Evolutionary conservation across 2,797 vertebrate species (phyloP), one percentile per base, ranked within the genome.

Genomic region (Rhabdomys pumilio): DNA sequence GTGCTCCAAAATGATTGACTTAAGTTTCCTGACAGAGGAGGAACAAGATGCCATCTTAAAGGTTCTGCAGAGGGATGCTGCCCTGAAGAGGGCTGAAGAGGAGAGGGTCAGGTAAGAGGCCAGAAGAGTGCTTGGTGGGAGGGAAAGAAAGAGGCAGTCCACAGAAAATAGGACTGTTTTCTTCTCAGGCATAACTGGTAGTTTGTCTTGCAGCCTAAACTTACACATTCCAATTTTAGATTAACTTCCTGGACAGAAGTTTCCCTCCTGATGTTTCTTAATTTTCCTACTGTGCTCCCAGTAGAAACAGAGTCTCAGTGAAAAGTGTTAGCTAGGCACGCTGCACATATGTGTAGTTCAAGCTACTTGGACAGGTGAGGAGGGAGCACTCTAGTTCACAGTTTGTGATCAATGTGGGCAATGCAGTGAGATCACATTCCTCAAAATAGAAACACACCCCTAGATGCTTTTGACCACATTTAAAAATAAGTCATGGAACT

Each of bases 1-100:
- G 97, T 34, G 10, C 67, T 77, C 97, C 95, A 98, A 97, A 98
- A 99, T 99, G 99, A 99, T 99, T 38, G 99, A 99, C 97, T 97
- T 99, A 97, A 99, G 99, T 95, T 99, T 99, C 97, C 98, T 99
- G 96, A 99, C 99, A 0, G 99, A 99, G 85, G 99, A 99, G 89
- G 99, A 99, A 86, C 99, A 99, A 97, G 99, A 99, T 69, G 97
- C 98, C 67, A 99, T 99, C 98, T 98, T 99, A 98, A 98, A 98
- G 14, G 99, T 99, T 90, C 97, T 99, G 83, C 98, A 98, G 84
- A 98, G 99, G 97, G 99, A 99, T n/a, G 98, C 99, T 24, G 98
- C 99, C 53, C 98, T 99, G 76, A 99, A 99, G 98, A 99, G 98
- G 96, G 89, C 97, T 0, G 99, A 99, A 97, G 99, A 99, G 72